These are phyloP conservation scores for Acleris cristana DNA, from an alignment of 2,888 invertebrate genomes.

Conservation along the genomic window DNA sequence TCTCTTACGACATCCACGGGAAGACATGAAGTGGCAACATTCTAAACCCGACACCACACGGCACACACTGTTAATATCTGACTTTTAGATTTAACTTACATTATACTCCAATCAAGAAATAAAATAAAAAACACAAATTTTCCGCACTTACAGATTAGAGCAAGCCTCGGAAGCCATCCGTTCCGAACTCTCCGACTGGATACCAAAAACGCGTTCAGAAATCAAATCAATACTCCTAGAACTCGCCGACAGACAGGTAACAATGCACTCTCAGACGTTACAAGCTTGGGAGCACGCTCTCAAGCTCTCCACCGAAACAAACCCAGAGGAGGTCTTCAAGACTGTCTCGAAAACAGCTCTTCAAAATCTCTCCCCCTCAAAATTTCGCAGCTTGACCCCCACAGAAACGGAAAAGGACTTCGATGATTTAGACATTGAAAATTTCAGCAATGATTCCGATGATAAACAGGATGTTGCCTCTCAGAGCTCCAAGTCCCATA, in stretches of 20 bases:
- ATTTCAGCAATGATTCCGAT: constrained; percentile 50
- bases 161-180: constrained; percentile 74
- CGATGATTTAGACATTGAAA: constrained; percentile 55
- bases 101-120: too few species aligned
- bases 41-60: too few species aligned
- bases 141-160: constrained; percentile 57
- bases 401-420: constrained; percentile 61
- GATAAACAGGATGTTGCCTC: constrained; percentile 36
- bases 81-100: too few species aligned
- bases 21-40: too few species aligned
- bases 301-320: constrained; percentile 58
- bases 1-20: too few species aligned
- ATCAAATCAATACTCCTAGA: constrained; percentile 64
- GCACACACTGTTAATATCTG: too few species aligned
- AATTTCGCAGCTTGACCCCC: constrained; percentile 54
- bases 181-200: constrained; percentile 71
- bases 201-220: constrained; percentile 66
- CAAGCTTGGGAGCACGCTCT: constrained; percentile 69
- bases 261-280: constrained; percentile 58
- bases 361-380: constrained; percentile 67
- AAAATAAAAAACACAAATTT: background rate
- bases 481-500: constrained; percentile 7
- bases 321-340: constrained; percentile 65
- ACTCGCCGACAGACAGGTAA: constrained; percentile 58
- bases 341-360: constrained; percentile 74